Base-by-base conservation (phyloP, 1,140 invertebrate species). In the Nylanderia fulva region DNA sequence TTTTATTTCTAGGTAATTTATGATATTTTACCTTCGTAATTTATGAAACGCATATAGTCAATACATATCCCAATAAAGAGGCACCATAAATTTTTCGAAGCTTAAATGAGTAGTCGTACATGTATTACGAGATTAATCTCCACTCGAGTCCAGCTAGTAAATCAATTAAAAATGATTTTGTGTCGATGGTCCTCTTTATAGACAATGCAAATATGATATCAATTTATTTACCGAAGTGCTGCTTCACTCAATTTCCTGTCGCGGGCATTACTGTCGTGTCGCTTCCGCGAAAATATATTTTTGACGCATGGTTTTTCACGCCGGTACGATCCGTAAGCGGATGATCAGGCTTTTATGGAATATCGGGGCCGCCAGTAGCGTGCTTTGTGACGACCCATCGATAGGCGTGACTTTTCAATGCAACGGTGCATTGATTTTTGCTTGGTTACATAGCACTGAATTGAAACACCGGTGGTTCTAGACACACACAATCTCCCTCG, bases 301-400 rank as follows among this genome's bases (percentile, higher is more conserved):
- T 88, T 88, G 69, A 85, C 75, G 60, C 84, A 60, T 66, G 87
- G 85, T 85, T 88, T 85, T 88, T 77, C 87, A 88, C 68, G 87
- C 82, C 18, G 63, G 66, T 11, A 42, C 39, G 56, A n/a, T 29
- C 45, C 84, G 71, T 84, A 39, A 74, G 79, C 72, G 76, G 69
- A 79, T 76, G 80, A 74, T 75, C 83, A 52, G 69, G 75, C 85
- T 89, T 90, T 89, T 89, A 76, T 89, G 77, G 56, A 77, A 56
- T 80, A 89, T 89, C 88, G 76, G 69, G 76, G 69, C 54, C 82
- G 85, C 82, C 77, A 74, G 64, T 76, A 36, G 71, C 61, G 42
- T 79, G 87, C 87, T 89, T 90, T 90, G 88, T 89, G 88, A 89
- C 85, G 63, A 89, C 72, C 74, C 58, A 89, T 89, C 88, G 80